These are phyloP conservation scores for Ceuthmochares aereus DNA, from an alignment of 2,113 vertebrate genomes.

Conservation along the genomic window DNA sequence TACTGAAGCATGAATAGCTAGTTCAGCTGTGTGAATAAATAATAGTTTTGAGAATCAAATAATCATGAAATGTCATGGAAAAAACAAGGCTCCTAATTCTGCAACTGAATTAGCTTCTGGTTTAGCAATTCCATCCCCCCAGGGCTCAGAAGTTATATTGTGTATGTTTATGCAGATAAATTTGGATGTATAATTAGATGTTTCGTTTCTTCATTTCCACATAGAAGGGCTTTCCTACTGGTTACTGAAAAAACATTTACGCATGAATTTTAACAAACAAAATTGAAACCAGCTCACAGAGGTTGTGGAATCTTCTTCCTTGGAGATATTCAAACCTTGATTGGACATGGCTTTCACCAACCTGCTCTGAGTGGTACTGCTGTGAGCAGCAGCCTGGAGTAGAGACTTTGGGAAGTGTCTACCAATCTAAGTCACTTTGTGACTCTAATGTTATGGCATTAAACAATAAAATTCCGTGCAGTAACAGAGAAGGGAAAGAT, in stretches of 20 bases:
- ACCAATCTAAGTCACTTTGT: not conserved
- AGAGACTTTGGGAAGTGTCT: not conserved
- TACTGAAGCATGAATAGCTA: conserved; percentile 6
- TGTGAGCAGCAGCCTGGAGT: not conserved
- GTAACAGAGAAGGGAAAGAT: not conserved
- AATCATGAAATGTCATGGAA: conserved; percentile 45
- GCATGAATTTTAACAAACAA: conserved; percentile 1
- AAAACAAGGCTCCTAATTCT: conserved; percentile 34
- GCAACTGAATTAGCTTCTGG: conserved; percentile 39
- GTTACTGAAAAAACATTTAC: not conserved
- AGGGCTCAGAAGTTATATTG: not conserved
- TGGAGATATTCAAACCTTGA: not conserved
- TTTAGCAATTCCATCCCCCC: conserved; percentile 4
- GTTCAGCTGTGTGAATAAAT: conserved; percentile 36
- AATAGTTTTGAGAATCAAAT: conserved; percentile 57
- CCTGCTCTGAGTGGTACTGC: not conserved
- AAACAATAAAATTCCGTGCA: not conserved
- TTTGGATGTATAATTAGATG: conserved; percentile 45
- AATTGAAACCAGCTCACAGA: not conserved
- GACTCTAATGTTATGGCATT: not conserved
- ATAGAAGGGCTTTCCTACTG: conserved; percentile 26
- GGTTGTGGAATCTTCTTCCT: not conserved
- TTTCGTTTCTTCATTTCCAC: not conserved
- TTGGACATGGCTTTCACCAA: not conserved
- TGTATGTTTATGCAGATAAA: conserved; percentile 40